Base-by-base conservation (phyloP, 2,797 vertebrate genomes). In the Luscinia luscinia region DNA sequence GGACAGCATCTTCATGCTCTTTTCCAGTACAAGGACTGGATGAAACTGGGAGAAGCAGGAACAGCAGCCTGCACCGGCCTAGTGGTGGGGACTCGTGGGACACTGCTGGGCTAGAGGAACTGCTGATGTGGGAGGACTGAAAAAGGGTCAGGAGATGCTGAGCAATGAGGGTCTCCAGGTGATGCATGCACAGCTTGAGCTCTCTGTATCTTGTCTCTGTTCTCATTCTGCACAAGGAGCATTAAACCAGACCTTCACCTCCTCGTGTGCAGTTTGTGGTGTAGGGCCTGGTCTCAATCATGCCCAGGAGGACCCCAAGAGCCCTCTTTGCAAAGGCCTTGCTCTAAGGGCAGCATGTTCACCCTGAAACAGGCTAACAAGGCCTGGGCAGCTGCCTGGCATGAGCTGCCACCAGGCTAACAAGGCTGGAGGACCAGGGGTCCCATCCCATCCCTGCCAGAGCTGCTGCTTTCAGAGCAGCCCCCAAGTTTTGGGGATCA, bases 1-100 rank as follows among this genome's bases (percentile, higher is more conserved):
- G 43, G 43, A 52, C n/a, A 18, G 26, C 2, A 2, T 27, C 66
- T n/a, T 27, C 0, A 1, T 0, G 7, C 49, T 51, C 27, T 36
- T 55, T 73, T 59, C 75, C 81, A 64, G 51, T 6, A 10, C 28
- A 17, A 69, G 58, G 72, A 45, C 15, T 30, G 73, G 1, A 9
- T 18, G 43, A 55, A 66, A 62, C 27, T 13, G 36, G 61, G 22
- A 80, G 57, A 36, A 59, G 36, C 61, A n/a, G 68, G 38, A 68
- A 32, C n/a, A 49, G 3, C 26, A n/a, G 26, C 12, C 54, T 58
- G 30, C 32, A 2, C 36, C 41, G 54, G 28, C 62, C 15, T 0
- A 0, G 15, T 5, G 27, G 7, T 3, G 12, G 27, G 49, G 27
- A 14, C 43, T 83, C 1, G 3, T 1, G 3, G 30, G 61, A 52